Evolutionary conservation across 2,797 vertebrate genomes (phyloP), one percentile per base, ranked within the genome.

Genomic region (Sorex maritimensis): DNA sequence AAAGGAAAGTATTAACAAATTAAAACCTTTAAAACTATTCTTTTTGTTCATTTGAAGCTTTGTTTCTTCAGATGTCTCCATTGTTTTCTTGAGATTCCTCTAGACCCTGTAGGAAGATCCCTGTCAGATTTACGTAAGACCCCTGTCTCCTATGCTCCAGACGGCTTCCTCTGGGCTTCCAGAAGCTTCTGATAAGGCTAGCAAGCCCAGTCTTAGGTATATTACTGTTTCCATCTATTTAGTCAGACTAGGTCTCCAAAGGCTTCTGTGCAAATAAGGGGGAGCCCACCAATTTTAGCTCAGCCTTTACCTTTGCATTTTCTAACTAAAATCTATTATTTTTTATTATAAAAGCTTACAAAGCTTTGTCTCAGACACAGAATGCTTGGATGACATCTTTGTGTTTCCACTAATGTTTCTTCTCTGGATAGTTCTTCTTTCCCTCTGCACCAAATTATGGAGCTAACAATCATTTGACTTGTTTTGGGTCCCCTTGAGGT

Each of bases 391-490:
- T 81, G 10, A 65, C 7, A n/a, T n/a, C 26, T 46, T n/a, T 38
- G 13, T 80, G 34, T 23, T 61, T 61, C 58, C 58, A 11, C 46
- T 5, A 34, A 68, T 30, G 3, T 46, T 86, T 65, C 44, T 80
- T 41, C 1, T 10, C 0, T 11, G 58, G 17, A 2, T 17, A 30
- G 15, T 23, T 14, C 46, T 0, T 0, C 9, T n/a, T n/a, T 21
- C 14, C 4, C 38, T 7, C 15, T 30, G 0, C 30, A 30, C n/a
- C 24, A 30, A 91, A 72, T 79, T 67, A 58, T 2, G n/a, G 19
- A 88, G 1, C 63, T 58, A 52, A 94, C 80, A 84, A 63, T 88
- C 30, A 23, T 69, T 69, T 78, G 24, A 0, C 9, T 21, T 44
- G 74, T 46, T 88, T 19, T 86, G 79, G 15, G 23, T 30, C 49